Evolutionary conservation across 2,888 invertebrate genomes (phyloP), one percentile per base, ranked within the genome.

Genomic region (Orchestes rusci): DNA sequence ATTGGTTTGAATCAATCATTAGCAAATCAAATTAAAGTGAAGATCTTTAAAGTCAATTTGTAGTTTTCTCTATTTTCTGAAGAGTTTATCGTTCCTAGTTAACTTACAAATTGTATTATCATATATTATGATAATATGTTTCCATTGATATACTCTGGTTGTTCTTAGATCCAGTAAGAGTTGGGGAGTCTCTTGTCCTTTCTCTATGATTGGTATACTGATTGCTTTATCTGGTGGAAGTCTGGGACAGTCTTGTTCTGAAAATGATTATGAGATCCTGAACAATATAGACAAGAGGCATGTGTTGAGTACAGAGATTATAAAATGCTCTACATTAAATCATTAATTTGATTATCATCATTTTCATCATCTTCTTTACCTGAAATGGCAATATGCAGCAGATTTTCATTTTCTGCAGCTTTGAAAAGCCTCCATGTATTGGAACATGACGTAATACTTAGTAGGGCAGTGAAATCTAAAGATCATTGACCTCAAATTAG

Each of bases 201-300:
- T 69, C 1, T 72, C 71, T n/a, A 82, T 69, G 40, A 82, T 69
- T 0, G 89, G 87, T 40, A 78, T 76, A 36, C 84, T 85, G 20
- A 89, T 71, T 0, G 85, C 86, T 13, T 77, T 71, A 19, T 73
- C 67, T 0, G 70, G 56, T 0, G 87, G 84, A 35, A 90, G 64
- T 28, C 90, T 73, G 0, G 87, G 83, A 62, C 90, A 90, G 59
- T 88, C 84, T 1, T 80, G 73, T 60, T 85, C 88, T 75, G 52
- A 45, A 60, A 53, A 38, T n/a, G n/a, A n/a, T n/a, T n/a, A n/a
- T n/a, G n/a, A n/a, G n/a, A n/a, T n/a, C n/a, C n/a, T n/a, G n/a
- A n/a, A n/a, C n/a, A n/a, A n/a, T n/a, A n/a, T n/a, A n/a, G n/a
- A n/a, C n/a, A 16, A 4, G 12, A 7, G 3, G 4, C 16, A 16